phyloP scores from a whole-genome alignment of 2,888 invertebrate genomes.

The Deilephila porcellus region DNA sequence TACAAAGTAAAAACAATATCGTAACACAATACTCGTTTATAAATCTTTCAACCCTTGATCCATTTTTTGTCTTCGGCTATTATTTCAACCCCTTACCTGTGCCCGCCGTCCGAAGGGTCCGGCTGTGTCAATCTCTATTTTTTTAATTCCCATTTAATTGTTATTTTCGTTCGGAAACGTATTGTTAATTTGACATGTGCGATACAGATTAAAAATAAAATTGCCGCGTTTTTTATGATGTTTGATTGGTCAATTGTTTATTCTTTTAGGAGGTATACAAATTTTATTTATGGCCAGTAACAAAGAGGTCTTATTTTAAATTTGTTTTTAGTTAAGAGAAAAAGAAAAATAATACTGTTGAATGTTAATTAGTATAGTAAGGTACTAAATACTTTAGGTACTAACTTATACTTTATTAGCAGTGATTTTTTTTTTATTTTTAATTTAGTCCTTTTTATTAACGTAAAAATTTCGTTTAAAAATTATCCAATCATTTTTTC shows the following conservation, averaged over 20 bases:
- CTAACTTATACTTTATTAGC: too few relatives aligned
- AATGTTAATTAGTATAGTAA: too few relatives aligned
- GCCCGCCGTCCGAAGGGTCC: slow-evolving; percentile 65
- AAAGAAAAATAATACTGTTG: too few relatives aligned
- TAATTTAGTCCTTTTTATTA: too few relatives aligned
- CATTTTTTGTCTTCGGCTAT: slow-evolving; percentile 64
- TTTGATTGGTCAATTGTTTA: slow-evolving; percentile 1
- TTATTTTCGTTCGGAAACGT: slow-evolving; percentile 49
- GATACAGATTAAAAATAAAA: slow-evolving; percentile 5
- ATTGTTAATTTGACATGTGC: slow-evolving; percentile 34
- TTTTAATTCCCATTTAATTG: slow-evolving; percentile 61
- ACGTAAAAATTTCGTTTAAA: too few relatives aligned
- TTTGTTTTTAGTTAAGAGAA: background rate
- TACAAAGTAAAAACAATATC: slow-evolving; percentile 24
- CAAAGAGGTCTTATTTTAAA: background rate
- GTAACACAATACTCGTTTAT: slow-evolving; percentile 53
- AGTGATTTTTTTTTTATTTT: too few relatives aligned
- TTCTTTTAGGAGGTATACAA: background rate
- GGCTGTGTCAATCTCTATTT: slow-evolving; percentile 68
- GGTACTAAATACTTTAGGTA: too few relatives aligned
- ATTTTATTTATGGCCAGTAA: background rate
- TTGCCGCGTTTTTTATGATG: background rate
- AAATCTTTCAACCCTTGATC: slow-evolving; percentile 60
- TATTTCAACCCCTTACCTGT: slow-evolving; percentile 81
- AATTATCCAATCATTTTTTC: too few relatives aligned